A percentile compares a stretch with the other conserved stretches of the same genome.
phyloP scores from a whole-genome alignment of 30 jellyfish, hydroid and myxozoan species.

The Morbakka virulenta region DNA sequence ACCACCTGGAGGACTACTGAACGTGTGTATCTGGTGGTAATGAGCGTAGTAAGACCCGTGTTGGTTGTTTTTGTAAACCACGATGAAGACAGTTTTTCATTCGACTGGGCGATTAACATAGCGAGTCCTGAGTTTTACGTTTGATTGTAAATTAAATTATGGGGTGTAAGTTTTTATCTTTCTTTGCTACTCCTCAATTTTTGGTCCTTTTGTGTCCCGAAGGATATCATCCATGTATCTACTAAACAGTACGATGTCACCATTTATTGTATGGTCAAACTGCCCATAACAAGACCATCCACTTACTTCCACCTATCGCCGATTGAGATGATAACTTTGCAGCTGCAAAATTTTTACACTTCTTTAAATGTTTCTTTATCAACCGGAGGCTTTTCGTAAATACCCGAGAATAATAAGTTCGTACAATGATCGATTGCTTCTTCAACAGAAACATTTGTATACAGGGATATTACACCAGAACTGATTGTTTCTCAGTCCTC shows the following conservation, averaged over 20 bases:
- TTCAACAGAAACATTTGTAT: not conserved
- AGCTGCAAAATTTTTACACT: slow-evolving; percentile 21
- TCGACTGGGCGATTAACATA: not conserved
- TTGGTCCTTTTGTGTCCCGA: slow-evolving; percentile 5
- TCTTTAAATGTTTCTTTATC: slow-evolving; percentile 19
- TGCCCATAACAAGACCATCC: slow-evolving; percentile 31
- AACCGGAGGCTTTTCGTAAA: slow-evolving; percentile 24
- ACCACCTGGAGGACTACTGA: slow-evolving; percentile 18
- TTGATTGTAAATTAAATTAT: slow-evolving; percentile 26
- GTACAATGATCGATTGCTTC: slow-evolving; percentile 32
- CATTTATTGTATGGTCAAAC: slow-evolving; percentile 12
- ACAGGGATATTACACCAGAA: too few relatives aligned
- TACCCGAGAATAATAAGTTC: slow-evolving; percentile 14
- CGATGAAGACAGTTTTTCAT: not conserved
- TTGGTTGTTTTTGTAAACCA: slow-evolving; percentile 32
- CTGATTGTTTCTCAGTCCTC: too few relatives aligned
- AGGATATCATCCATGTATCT: slow-evolving; percentile 32
- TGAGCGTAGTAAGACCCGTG: slow-evolving; percentile 22
- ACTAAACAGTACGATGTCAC: slow-evolving; percentile 16
- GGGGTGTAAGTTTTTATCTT: slow-evolving; percentile 37
- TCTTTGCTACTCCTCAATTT: slow-evolving; percentile 16
- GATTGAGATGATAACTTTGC: slow-evolving; percentile 8
- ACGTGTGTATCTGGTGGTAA: slow-evolving; percentile 16
- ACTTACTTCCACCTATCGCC: slow-evolving; percentile 31
- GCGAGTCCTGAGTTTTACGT: slow-evolving; percentile 4